phyloP scores from a whole-genome alignment of 2,113 vertebrate species.

The Pelobates fuscus region DNA sequence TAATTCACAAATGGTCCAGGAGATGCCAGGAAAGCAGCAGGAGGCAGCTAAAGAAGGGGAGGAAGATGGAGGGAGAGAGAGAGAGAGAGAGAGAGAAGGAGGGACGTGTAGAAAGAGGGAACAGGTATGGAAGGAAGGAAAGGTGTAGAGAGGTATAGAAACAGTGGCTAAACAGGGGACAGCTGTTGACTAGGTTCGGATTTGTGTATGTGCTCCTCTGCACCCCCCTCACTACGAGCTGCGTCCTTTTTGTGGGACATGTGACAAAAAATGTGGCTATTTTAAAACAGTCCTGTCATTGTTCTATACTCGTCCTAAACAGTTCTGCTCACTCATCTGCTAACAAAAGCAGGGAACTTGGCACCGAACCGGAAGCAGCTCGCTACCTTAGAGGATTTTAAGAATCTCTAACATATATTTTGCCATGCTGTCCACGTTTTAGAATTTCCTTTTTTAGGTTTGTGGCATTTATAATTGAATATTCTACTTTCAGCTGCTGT shows the following conservation, averaged over 20 bases:
- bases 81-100: background rate
- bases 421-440: no score
- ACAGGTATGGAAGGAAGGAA: constrained; percentile 11
- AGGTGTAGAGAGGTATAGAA: constrained; percentile 7
- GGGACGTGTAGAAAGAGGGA: constrained; percentile 23
- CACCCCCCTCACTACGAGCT: no score
- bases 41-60: constrained; percentile 44
- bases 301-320: background rate
- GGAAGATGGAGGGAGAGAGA: background rate
- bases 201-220: constrained; percentile 6
- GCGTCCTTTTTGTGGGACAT: background rate
- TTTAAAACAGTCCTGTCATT: background rate
- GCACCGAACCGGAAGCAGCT: no score
- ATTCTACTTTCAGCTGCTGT: no score
- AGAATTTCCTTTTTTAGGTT: no score
- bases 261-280: background rate
- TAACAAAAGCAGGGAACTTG: background rate
- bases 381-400: no score
- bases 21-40: constrained; percentile 59
- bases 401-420: no score
- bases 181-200: constrained; percentile 53
- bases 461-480: no score
- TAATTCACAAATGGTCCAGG: constrained; percentile 54
- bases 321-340: background rate
- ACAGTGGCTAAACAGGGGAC: constrained; percentile 56